These are phyloP conservation scores for Nephila pilipes DNA, from an alignment of 1,140 invertebrate genomes.

Conservation along the genomic window DNA sequence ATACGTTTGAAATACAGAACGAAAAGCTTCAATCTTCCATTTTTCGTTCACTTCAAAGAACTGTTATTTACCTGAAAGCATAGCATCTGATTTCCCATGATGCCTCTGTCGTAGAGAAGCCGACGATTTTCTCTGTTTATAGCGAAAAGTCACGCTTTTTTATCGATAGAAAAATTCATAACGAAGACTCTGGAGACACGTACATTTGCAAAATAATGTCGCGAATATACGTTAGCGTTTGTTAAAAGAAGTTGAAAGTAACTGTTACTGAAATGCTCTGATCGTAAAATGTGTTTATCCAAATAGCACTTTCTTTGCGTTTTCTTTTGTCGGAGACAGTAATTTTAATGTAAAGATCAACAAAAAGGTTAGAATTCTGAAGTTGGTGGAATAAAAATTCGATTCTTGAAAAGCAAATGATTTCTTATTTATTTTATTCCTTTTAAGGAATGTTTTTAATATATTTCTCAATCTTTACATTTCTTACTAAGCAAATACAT, in stretches of 20 bases:
- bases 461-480: not conserved
- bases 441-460: not conserved
- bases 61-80: not conserved
- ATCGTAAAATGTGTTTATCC: not conserved
- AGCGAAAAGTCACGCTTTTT: not conserved
- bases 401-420: not conserved
- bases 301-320: not conserved
- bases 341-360: not conserved
- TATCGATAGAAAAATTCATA: not conserved
- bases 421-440: not conserved
- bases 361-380: not conserved
- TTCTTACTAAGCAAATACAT: not conserved
- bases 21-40: not conserved
- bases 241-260: not conserved
- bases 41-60: not conserved
- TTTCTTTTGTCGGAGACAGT: not conserved
- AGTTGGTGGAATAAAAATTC: not conserved
- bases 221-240: not conserved
- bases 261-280: not conserved
- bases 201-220: not conserved
- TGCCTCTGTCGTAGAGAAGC: not conserved
- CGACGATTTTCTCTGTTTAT: not conserved
- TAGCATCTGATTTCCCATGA: slow-evolving; percentile 20
- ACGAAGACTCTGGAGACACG: not conserved
- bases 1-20: not conserved